Base-by-base conservation (phyloP, 2,888 invertebrate genomes). In the Cylloceria caligata region DNA sequence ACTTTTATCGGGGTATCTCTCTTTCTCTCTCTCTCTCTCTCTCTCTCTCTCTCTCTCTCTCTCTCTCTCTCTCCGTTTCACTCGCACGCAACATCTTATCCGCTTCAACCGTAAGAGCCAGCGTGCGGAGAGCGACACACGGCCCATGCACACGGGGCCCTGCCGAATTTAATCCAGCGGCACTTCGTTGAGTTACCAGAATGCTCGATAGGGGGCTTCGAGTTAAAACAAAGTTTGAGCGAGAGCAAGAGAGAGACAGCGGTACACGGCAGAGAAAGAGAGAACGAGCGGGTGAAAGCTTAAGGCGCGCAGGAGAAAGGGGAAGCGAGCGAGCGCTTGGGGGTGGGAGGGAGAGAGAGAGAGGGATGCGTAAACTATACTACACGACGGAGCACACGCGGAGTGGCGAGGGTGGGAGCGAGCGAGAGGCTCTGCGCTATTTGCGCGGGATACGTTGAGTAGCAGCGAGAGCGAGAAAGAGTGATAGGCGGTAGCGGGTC, bases 91-190 rank as follows among this genome's bases (percentile, higher is more conserved):
- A 67, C 80, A 86, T 86, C 87, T 88, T 86, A 87, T 88, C 87
- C 81, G 80, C 80, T 27, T 30, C 27, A 55, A 6, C 27, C 27
- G 27, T 13, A 11, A 57, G 16, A 57, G 30, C 57, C 6, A 57
- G 13, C 52, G 11, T 27, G 52, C 69, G 52, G 80, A 81, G 85
- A 77, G 77, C 16, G 39, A 9, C 19, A 19, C 36, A 62, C 60
- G 16, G 16, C 36, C 2, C 5, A 16, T 4, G 16, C n/a, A 16
- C 57, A 57, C 57, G 57, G 34, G 16, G 34, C 57, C 34, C 83
- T 87, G 87, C 68, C 90, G 90, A 91, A 90, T 92, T 92, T 92
- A 91, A 92, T 92, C 91, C 90, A 88, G 90, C 91, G 91, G 90
- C 89, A 90, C 89, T 89, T 92, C 88, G 90, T 84, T 86, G 89